phyloP scores from a whole-genome alignment of 2,797 vertebrate species.

The Lophius americanus region DNA sequence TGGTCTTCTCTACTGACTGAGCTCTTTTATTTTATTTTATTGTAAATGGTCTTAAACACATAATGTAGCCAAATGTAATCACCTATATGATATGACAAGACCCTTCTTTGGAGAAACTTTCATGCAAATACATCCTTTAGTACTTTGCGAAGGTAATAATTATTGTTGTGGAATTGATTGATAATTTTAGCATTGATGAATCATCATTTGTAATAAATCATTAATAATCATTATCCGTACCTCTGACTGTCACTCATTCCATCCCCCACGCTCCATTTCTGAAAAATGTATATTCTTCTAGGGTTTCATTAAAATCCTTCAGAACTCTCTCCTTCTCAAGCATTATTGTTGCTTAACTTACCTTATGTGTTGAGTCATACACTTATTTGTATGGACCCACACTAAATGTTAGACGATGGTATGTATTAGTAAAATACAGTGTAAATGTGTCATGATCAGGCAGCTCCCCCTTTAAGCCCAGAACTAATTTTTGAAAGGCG shows the following conservation, averaged over 20 bases:
- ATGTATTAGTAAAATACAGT: constrained; percentile 14
- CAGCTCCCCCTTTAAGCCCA: constrained; percentile 5
- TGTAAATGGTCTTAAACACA: too few relatives aligned
- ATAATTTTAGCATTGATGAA: not conserved
- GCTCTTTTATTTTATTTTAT: too few relatives aligned
- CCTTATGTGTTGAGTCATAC: not conserved
- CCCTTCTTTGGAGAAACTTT: too few relatives aligned
- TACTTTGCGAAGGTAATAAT: not conserved
- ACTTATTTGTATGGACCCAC: not conserved
- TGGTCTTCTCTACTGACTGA: too few relatives aligned
- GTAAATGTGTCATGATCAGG: constrained; percentile 23
- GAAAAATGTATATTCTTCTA: too few relatives aligned
- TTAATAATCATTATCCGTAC: not conserved
- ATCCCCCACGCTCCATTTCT: too few relatives aligned
- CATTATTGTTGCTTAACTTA: too few relatives aligned
- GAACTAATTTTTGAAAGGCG: constrained; percentile 14
- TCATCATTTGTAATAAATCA: not conserved
- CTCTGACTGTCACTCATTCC: not conserved
- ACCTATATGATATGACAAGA: too few relatives aligned
- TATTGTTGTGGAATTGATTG: not conserved
- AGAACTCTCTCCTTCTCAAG: too few relatives aligned
- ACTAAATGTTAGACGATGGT: constrained; percentile 18
- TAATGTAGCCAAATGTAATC: too few relatives aligned
- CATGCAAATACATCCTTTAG: too few relatives aligned
- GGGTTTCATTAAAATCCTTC: too few relatives aligned